Conservation (phyloP, 53 echinoderm and acorn worm species). For the Apostichopus leukothele region DNA sequence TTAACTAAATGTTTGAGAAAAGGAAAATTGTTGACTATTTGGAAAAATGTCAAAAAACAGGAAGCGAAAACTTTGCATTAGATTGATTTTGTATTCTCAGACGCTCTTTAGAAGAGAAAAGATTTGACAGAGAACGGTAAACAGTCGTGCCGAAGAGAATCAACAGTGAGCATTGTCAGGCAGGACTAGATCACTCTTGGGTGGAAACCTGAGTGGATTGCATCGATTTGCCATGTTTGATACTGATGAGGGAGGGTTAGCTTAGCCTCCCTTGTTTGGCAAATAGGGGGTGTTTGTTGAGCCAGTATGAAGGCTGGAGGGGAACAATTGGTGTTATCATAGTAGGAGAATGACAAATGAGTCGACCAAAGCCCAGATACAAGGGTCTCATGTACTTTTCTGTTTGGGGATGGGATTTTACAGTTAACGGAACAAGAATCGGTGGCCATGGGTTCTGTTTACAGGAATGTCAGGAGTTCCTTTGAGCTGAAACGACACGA, state of each 20-base stretch:
- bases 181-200: background rate
- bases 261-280: conserved; percentile 38
- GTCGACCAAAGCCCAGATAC: background rate
- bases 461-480: conserved; percentile 3
- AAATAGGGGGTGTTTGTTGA: conserved; percentile 15
- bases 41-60: conserved; percentile 25
- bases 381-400: conserved; percentile 30
- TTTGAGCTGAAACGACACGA: background rate
- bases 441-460: conserved; percentile 22
- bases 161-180: conserved; percentile 18
- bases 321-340: conserved; percentile 28
- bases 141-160: background rate
- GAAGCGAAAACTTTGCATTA: conserved; percentile 21
- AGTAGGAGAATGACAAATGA: conserved; percentile 6
- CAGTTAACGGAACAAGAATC: conserved; percentile 1
- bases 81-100: background rate
- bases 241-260: background rate
- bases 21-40: background rate
- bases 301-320: conserved; percentile 24
- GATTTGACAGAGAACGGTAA: conserved; percentile 12
- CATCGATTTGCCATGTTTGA: conserved; percentile 28
- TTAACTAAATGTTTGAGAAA: too few relatives aligned
- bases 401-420: conserved; percentile 11
- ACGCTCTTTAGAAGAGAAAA: background rate
- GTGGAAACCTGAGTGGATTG: conserved; percentile 10